Conservation (phyloP, 2,113 vertebrate genomes). For the Morone saxatilis region DNA sequence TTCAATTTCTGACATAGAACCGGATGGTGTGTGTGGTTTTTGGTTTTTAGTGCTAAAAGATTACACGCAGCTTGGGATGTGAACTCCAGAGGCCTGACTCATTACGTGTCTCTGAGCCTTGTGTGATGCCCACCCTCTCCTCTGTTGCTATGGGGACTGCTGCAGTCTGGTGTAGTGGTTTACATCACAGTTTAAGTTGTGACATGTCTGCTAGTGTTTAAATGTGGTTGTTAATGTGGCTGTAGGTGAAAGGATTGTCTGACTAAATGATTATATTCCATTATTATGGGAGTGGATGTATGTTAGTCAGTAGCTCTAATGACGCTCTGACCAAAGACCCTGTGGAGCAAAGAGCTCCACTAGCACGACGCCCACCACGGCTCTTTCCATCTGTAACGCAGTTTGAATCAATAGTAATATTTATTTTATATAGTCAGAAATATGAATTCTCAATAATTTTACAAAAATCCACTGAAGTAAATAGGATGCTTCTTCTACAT, state of each 20-base stretch:
- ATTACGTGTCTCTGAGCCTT: constrained; percentile 4
- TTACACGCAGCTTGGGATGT: not conserved
- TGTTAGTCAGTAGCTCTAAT: not conserved
- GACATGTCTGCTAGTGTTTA: not conserved
- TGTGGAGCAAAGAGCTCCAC: constrained; percentile 30
- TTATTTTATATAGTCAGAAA: too few species aligned
- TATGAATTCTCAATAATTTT: not conserved
- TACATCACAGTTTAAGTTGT: constrained; percentile 41
- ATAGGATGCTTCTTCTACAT: not conserved
- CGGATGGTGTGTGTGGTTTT: not conserved
- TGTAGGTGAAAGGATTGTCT: not conserved
- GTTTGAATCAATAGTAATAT: not conserved
- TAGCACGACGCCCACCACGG: not conserved
- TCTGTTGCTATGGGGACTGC: constrained; percentile 88
- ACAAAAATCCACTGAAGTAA: not conserved
- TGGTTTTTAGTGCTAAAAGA: constrained; percentile 5
- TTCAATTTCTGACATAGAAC: constrained; percentile 14
- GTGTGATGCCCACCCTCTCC: constrained; percentile 67
- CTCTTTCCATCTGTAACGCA: not conserved
- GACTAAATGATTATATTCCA: too few species aligned
- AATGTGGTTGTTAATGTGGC: not conserved
- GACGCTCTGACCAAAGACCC: constrained; percentile 48
- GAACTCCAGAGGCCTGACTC: not conserved
- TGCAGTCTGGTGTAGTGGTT: constrained; percentile 76
- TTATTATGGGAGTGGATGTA: not conserved